Conservation (phyloP, 1,140 invertebrate species). For the Leucophenga varia region DNA sequence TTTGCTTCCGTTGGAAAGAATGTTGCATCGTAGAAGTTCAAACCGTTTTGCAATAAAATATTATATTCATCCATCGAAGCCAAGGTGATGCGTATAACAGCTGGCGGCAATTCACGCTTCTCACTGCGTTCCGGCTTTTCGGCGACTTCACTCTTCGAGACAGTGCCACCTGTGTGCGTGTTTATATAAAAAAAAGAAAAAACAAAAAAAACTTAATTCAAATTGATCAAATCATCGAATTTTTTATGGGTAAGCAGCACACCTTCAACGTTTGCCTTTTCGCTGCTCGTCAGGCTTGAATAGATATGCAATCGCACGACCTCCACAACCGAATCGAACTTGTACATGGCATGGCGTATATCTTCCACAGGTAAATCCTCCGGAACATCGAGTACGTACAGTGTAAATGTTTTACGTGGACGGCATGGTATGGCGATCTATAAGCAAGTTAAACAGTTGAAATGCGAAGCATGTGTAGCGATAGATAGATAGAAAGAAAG, state of each 20-base stretch:
- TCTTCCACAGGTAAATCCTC: slow-evolving; percentile 81
- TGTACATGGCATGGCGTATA: slow-evolving; percentile 76
- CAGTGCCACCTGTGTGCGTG: slow-evolving; percentile 1
- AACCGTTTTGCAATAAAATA: slow-evolving; percentile 74
- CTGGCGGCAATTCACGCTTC: slow-evolving; percentile 56
- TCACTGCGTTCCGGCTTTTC: slow-evolving; percentile 59
- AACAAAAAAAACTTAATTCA: too few relatives aligned
- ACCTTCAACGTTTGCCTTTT: slow-evolving; percentile 46
- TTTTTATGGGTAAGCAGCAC: too few relatives aligned
- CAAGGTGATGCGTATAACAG: slow-evolving; percentile 71
- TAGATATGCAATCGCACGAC: slow-evolving; percentile 64
- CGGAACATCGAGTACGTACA: slow-evolving; percentile 77
- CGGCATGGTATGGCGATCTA: slow-evolving; percentile 80
- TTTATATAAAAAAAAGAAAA: background rate
- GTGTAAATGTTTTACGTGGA: slow-evolving; percentile 78
- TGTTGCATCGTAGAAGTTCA: slow-evolving; percentile 83
- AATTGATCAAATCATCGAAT: too few relatives aligned
- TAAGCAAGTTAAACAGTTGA: slow-evolving; percentile 12
- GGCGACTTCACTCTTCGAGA: slow-evolving; percentile 32
- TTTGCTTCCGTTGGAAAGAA: slow-evolving; percentile 80
- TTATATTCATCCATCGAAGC: slow-evolving; percentile 80
- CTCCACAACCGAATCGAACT: slow-evolving; percentile 77
- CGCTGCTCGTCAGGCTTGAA: slow-evolving; percentile 45
- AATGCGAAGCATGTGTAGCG: too few relatives aligned
- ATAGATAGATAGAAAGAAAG: background rate